Base-by-base conservation (phyloP, 2,797 vertebrate genomes). In the Leptatherina wallacei region DNA sequence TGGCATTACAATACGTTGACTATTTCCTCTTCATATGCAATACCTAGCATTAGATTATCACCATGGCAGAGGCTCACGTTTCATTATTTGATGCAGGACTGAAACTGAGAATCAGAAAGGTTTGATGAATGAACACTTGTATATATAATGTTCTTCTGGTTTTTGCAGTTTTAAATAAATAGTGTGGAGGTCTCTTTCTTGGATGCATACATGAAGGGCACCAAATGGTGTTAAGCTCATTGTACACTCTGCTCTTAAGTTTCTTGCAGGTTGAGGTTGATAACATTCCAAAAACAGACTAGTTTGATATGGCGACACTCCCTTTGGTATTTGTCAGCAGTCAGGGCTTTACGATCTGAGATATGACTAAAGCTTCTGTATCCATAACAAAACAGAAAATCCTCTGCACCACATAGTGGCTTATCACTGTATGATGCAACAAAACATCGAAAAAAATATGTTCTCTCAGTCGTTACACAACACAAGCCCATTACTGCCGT, bases 351-450 rank as follows among this genome's bases (percentile, higher is more conserved):
- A 40, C 65, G 80, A 85, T 86, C 73, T 66, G 14, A 81, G 79
- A 79, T 84, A 75, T 69, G 68, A 55, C 74, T 66, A 60, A 84
- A 85, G 81, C 78, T 61, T 83, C 75, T 88, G 85, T 90, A 61
- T 90, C 84, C 85, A 88, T 77, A 92, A 86, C 82, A 85, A 81
- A 80, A 84, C 30, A 67, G 68, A 85, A 82, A 88, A 88, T 84
- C 81, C 76, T 69, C 74, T 73, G 67, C 59, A 65, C 68, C 74
- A 78, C 81, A 86, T 77, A 65, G 56, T 55, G 69, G 79, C 76
- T 91, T 84, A 88, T 88, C 84, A 80, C 63, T 57, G 62, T 74
- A 52, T 87, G 78, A 89, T 83, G 82, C 81, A 89, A 82, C 81
- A 65, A 38, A 81, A 81, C 73, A 60, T 13, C 6, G 12, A 75